These are phyloP conservation scores for Buathra laborator DNA, from an alignment of 2,888 invertebrate genomes.

Conservation along the genomic window DNA sequence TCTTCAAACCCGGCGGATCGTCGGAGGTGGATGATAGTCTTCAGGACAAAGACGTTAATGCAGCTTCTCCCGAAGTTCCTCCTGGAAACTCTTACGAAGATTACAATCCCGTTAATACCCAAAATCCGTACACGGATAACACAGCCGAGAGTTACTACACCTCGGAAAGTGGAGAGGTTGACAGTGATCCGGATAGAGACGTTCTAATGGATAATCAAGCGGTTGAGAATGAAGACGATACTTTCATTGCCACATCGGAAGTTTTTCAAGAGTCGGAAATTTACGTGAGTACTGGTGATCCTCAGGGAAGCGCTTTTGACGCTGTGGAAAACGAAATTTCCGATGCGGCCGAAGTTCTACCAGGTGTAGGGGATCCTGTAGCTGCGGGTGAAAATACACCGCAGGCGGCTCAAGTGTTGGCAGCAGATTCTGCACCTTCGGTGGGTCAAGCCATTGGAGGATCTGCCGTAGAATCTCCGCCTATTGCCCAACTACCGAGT, in stretches of 20 bases:
- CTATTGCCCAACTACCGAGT: constrained; percentile 29
- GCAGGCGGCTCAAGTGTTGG: constrained; percentile 4
- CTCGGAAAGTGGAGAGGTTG: neutral
- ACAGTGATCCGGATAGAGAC: constrained; percentile 56
- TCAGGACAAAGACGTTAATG: constrained; percentile 61
- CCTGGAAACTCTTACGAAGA: constrained; percentile 27
- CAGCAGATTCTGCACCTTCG: constrained; percentile 35
- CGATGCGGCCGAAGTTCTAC: constrained; percentile 28
- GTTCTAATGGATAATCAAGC: constrained; percentile 25
- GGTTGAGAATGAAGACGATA: constrained; percentile 25
- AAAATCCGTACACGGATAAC: constrained; percentile 19
- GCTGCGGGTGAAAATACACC: constrained; percentile 28
- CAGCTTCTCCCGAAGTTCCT: constrained; percentile 20
- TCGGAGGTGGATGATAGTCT: constrained; percentile 35
- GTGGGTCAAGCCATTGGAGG: constrained; percentile 65
- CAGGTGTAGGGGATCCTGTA: constrained; percentile 38
- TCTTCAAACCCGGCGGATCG: constrained; percentile 77
- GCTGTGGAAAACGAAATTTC: constrained; percentile 41
- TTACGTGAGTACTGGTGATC: constrained; percentile 47
- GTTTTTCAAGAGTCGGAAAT: constrained; percentile 60
- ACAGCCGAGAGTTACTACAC: constrained; percentile 25
- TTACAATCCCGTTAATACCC: constrained; percentile 9
- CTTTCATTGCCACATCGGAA: constrained; percentile 51
- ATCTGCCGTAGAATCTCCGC: constrained; percentile 47
- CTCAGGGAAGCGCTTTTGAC: constrained; percentile 55